These are phyloP conservation scores for Macquaria ambigua DNA, from an alignment of 2,113 vertebrate species.

Conservation along the genomic window DNA sequence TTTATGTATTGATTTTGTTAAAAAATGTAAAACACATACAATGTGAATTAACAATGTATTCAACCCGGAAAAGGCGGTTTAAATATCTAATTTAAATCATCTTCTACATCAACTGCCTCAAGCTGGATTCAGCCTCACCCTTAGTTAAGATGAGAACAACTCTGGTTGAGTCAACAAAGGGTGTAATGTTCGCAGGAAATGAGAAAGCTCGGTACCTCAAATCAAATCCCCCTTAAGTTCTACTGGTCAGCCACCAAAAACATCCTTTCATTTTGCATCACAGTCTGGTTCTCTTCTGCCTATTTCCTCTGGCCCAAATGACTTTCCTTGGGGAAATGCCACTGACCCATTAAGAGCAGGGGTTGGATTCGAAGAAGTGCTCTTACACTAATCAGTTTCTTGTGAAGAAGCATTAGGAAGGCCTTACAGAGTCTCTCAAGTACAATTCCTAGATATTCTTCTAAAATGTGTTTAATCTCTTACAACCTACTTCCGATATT, in stretches of 20 bases:
- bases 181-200: slow-evolving; percentile 21
- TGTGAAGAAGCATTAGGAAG: background rate
- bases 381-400: slow-evolving; percentile 1
- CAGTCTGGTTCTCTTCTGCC: background rate
- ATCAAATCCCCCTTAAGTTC: background rate
- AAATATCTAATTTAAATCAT: background rate
- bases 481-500: background rate
- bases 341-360: background rate
- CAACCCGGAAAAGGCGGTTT: background rate
- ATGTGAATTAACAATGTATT: background rate
- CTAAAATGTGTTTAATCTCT: background rate
- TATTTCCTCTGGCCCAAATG: slow-evolving; percentile 11
- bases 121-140: background rate
- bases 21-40: background rate
- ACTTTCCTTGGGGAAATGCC: background rate
- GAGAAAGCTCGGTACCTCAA: background rate
- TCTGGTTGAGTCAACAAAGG: background rate
- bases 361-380: background rate
- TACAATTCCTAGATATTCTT: background rate
- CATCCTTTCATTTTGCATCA: background rate
- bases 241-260: background rate
- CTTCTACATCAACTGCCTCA: background rate
- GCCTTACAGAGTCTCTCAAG: background rate
- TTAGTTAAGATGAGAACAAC: background rate
- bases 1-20: background rate